Evolutionary conservation across 2,888 invertebrate genomes (phyloP), one percentile per base, ranked within the genome.

Genomic region (Lasioglossum leucozonium): DNA sequence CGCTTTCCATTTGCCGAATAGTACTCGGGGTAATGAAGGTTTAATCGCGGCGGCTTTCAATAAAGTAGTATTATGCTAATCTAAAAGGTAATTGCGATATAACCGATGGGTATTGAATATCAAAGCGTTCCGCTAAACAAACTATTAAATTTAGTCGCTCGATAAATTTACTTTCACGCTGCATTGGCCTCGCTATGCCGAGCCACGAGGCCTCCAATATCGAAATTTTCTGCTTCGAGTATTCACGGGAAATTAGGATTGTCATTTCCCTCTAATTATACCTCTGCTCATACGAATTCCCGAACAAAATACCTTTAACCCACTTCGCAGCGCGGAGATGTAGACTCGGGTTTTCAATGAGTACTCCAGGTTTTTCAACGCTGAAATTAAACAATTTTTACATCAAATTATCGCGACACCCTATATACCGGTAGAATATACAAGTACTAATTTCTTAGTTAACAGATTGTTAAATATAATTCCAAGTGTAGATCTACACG

Each of bases 1-100:
- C 51, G 62, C 55, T 62, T 65, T 79, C 37, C 62, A 51, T 82
- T 77, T 77, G 82, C 73, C 42, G 72, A 82, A 86, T 85, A 65
- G 58, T 51, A 37, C 10, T 11, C 74, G 10, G 51, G 69, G 65
- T 86, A 85, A 86, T 79, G 86, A 85, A 82, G 44, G 79, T 74
- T 85, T 85, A 85, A 82, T 79, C 85, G 79, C 47, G n/a, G 40
- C 58, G 55, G 47, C 67, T 82, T 47, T 77, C 82, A 34, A 74
- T 86, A 82, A 86, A 77, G 71, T 75, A 74, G 79, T 71, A 77
- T 86, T 86, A 85, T 79, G 77, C 37, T 85, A 86, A 86, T 85
- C 76, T 85, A 79, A 82, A 85, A 72, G 82, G 77, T 86, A 77
- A 85, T 82, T 79, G 55, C 79, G 26, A 55, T 62, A 44, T 74